Evolutionary conservation across 2,113 vertebrate species (phyloP), one percentile per base, ranked within the genome.

Genomic region (Scatophagus argus): DNA sequence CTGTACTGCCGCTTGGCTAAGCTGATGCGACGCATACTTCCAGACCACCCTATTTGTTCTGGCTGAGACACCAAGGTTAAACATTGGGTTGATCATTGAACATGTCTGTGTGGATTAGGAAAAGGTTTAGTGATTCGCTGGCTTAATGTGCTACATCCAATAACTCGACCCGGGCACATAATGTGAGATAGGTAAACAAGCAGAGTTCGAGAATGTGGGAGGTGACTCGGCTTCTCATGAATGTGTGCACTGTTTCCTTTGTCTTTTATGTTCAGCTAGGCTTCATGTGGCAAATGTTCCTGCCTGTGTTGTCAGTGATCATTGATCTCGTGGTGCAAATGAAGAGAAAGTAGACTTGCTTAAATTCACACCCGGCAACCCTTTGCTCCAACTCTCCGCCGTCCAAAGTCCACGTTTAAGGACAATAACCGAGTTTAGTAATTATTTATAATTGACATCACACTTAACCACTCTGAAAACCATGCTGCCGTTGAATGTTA

Each of bases 61-160:
- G 86, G 88, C 90, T 89, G 92, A 93, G 81, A 81, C 82, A 11
- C 76, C 80, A 31, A 91, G 87, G 91, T 91, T 91, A 91, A 84
- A 84, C 83, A 88, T 67, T 80, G 87, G 82, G 91, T 88, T 92
- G 92, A 94, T 94, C 92, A 93, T 91, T 93, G 93, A 93, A 90
- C 92, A 90, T 2, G 91, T 92, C 91, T 59, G 75, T 14, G 81
- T 23, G 32, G 83, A 92, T 93, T 87, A 91, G 77, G 75, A 39
- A 29, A 19, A 60, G 85, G 82, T 91, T 93, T 91, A 91, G 81
- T 86, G 90, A 93, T 89, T 82, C 32, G 51, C 67, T 2, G 44
- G 91, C 83, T 91, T 93, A 94, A 94, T 92, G 88, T 88, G 90
- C 91, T 89, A 90, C 90, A 86, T 81, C 58, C 79, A 85, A 76